Percentiles rank a stretch among this genome's conserved stretches.
phyloP scores from a whole-genome alignment of 2,113 vertebrate species.

The Cairina moschata region DNA sequence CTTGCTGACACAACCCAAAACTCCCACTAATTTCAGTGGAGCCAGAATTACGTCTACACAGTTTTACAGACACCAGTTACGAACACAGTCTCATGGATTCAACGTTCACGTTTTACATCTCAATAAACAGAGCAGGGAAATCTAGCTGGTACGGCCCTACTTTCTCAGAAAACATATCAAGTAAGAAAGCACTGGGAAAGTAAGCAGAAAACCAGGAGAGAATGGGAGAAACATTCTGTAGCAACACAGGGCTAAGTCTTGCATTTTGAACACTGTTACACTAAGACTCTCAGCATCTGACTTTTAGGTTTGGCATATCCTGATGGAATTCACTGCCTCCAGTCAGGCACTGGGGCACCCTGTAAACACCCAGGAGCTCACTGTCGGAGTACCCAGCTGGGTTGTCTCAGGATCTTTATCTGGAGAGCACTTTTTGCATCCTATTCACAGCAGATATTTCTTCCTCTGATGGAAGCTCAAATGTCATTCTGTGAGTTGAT shows the following conservation, averaged over 20 bases:
- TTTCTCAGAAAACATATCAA: neutral
- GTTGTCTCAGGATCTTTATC: neutral
- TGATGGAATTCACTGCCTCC: neutral
- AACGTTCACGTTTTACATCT: neutral
- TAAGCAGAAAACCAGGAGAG: neutral
- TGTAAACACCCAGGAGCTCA: neutral
- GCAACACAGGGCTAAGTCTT: neutral
- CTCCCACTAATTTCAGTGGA: neutral
- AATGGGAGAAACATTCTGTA: neutral
- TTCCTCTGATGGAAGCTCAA: neutral
- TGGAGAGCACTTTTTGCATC: neutral
- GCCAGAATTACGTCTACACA: neutral
- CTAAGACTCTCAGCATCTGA: neutral
- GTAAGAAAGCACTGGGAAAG: neutral
- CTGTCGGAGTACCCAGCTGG: neutral
- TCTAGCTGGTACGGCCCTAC: neutral
- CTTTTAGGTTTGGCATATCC: neutral
- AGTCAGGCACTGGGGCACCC: neutral
- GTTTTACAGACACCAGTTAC: neutral
- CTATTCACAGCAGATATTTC: neutral
- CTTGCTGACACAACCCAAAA: neutral
- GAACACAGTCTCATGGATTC: rapidly evolving
- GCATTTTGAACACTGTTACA: neutral
- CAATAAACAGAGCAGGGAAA: neutral
- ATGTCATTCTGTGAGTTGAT: neutral